Conservation (phyloP, 2,113 vertebrate genomes). For the Tachysurus fulvidraco region DNA sequence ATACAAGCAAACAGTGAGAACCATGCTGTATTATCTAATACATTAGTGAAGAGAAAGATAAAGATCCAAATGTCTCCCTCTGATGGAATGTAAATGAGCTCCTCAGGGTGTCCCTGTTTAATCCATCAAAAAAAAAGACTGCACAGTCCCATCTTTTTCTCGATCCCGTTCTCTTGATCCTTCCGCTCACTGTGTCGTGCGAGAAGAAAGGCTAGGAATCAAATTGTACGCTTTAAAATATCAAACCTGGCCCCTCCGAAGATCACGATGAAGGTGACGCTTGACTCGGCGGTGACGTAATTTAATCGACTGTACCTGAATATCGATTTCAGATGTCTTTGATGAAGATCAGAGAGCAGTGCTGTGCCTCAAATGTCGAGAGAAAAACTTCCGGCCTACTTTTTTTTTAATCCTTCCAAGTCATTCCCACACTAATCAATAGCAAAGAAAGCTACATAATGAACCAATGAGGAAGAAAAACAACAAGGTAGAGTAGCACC, state of each 20-base stretch:
- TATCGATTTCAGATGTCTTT: background rate
- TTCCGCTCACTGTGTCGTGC: background rate
- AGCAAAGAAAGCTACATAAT: background rate
- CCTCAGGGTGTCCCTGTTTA: background rate
- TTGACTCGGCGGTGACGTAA: background rate
- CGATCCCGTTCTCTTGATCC: background rate
- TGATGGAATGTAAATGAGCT: background rate
- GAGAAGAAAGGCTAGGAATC: background rate
- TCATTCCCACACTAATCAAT: background rate
- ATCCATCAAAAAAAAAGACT: background rate
- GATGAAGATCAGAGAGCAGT: slow-evolving; percentile 7
- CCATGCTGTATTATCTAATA: background rate
- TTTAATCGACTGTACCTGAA: background rate
- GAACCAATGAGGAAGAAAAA: background rate
- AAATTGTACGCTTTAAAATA: background rate
- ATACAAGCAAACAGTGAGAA: background rate
- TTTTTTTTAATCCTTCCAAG: background rate
- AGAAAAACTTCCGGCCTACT: background rate
- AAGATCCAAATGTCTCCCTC: background rate
- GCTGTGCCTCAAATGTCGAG: background rate
- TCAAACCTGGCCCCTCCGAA: background rate
- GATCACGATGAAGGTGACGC: background rate
- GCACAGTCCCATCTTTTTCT: background rate
- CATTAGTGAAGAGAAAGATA: background rate
- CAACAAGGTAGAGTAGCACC: background rate